phyloP scores from a whole-genome alignment of 2,888 invertebrate genomes.

The Tuberolachnus salignus region DNA sequence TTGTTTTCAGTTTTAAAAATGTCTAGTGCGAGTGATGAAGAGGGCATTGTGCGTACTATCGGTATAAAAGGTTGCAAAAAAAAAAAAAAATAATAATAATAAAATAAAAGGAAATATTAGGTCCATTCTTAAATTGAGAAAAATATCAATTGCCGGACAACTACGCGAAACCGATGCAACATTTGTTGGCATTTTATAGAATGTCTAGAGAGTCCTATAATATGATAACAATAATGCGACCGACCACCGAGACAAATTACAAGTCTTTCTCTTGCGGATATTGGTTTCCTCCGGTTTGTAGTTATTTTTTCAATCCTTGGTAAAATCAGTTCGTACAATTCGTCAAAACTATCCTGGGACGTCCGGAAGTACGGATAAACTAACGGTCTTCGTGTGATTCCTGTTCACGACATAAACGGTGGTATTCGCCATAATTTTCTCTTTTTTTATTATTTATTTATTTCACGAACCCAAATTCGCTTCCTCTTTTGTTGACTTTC shows the following conservation, averaged over 20 bases:
- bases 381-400: constrained; percentile 20
- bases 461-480: constrained; percentile 4
- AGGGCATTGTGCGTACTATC: no score
- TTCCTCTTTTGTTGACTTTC: background rate
- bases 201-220: no score
- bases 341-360: constrained; percentile 12
- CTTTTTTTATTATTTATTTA: constrained; percentile 22
- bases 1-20: no score
- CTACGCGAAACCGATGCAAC: no score
- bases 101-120: no score
- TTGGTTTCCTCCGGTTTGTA: constrained; percentile 10
- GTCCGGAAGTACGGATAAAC: constrained; percentile 18
- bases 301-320: constrained; percentile 22
- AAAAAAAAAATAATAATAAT: no score
- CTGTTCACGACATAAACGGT: constrained; percentile 18
- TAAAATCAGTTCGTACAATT: constrained; percentile 10
- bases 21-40: no score
- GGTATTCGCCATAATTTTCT: constrained; percentile 8
- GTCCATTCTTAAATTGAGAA: no score
- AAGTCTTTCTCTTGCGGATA: constrained; percentile 27
- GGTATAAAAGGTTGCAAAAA: no score
- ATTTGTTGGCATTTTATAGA: no score
- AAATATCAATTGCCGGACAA: no score
- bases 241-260: constrained; percentile 5
- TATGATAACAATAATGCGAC: no score